Evolutionary conservation across 2,113 vertebrate species (phyloP).

Genomic region (Erythrocercus mccallii): DNA sequence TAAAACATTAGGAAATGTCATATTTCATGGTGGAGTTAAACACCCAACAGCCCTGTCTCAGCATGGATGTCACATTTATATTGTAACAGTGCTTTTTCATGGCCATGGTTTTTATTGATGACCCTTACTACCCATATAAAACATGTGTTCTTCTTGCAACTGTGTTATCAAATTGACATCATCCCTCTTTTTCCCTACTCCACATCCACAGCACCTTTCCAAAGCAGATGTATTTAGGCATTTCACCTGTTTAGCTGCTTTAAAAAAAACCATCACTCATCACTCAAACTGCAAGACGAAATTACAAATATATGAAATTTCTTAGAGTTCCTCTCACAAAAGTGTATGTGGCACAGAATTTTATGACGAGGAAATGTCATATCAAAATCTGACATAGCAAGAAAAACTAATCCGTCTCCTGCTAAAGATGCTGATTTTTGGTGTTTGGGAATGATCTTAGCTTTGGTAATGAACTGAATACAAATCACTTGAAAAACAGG

Average conservation of each 20-base stretch:
- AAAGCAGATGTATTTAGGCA: background rate
- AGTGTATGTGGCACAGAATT: background rate
- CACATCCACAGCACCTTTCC: background rate
- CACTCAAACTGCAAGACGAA: background rate
- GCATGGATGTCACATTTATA: background rate
- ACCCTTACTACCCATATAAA: background rate
- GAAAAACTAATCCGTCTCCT: background rate
- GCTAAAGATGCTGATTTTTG: background rate
- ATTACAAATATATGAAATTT: background rate
- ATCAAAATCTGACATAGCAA: background rate
- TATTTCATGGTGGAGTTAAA: background rate
- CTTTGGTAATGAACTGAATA: background rate
- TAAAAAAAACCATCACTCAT: background rate
- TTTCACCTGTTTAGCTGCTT: background rate
- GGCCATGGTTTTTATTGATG: background rate
- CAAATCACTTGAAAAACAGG: background rate
- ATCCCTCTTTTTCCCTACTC: background rate
- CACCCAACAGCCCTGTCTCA: background rate
- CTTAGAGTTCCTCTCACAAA: background rate
- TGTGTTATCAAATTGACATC: background rate
- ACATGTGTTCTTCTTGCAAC: background rate
- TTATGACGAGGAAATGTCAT: background rate
- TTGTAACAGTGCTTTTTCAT: background rate
- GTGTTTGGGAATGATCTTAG: background rate
- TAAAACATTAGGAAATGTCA: background rate